Evolutionary conservation across 2,888 invertebrate species (phyloP).

Genomic region (Apocheima hispidaria): DNA sequence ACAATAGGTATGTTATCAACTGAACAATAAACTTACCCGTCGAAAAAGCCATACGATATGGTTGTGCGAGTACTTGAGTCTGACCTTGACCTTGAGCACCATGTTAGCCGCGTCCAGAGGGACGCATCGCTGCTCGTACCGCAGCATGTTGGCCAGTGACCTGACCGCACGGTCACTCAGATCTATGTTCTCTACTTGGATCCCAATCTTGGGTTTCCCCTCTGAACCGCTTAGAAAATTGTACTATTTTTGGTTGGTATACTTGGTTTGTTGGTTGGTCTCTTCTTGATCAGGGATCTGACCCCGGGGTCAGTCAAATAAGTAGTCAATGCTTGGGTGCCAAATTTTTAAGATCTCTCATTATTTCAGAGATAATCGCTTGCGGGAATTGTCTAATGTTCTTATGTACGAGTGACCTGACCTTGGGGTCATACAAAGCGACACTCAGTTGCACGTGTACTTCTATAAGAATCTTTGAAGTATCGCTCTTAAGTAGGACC

Average conservation of each 20-base stretch:
- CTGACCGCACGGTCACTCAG: slow-evolving; percentile 14
- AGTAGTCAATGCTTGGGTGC: background rate
- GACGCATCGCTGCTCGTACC: slow-evolving; percentile 75
- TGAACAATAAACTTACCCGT: slow-evolving; percentile 86
- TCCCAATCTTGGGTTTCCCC: background rate
- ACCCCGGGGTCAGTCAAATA: slow-evolving; percentile 9
- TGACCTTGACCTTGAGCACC: slow-evolving; percentile 86
- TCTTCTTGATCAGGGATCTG: slow-evolving; percentile 50
- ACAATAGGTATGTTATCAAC: no score
- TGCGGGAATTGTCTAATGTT: no score
- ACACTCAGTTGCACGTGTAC: no score
- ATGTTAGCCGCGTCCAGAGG: slow-evolving; percentile 79
- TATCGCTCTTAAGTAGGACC: no score
- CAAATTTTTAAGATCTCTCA: background rate
- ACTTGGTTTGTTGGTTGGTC: no score
- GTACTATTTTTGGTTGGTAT: no score
- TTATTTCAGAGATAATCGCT: no score
- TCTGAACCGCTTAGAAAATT: background rate
- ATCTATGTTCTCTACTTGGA: background rate
- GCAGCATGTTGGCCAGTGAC: slow-evolving; percentile 60
- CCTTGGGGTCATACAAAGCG: background rate
- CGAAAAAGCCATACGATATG: slow-evolving; percentile 86
- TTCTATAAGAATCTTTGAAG: no score
- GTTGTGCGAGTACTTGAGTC: slow-evolving; percentile 86
- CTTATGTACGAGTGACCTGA: no score